Evolutionary conservation across 2,888 invertebrate species (phyloP).

Genomic region (Trilocha varians): DNA sequence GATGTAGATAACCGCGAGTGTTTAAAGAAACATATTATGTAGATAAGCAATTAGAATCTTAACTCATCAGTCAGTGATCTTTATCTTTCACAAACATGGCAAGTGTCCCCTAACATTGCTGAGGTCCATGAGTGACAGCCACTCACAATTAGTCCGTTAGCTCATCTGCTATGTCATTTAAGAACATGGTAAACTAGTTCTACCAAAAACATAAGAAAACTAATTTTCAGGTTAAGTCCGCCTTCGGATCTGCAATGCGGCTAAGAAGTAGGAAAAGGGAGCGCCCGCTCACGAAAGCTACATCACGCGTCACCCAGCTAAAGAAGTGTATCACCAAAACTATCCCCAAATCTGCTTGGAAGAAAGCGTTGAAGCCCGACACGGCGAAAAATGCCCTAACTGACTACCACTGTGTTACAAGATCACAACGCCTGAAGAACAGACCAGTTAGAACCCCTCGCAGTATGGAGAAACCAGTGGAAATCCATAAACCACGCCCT

Average conservation of each 20-base stretch:
- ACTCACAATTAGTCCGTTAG: too few species aligned
- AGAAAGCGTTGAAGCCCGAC: slow-evolving; percentile 43
- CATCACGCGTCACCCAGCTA: slow-evolving; percentile 38
- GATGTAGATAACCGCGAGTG: too few species aligned
- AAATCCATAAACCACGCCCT: slow-evolving; percentile 35
- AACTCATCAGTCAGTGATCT: too few species aligned
- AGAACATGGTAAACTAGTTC: too few species aligned
- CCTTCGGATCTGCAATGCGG: slow-evolving; percentile 72
- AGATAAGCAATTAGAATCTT: too few species aligned
- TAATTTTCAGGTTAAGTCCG: slow-evolving; percentile 40
- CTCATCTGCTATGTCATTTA: too few species aligned
- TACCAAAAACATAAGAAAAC: too few species aligned
- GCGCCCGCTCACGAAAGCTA: slow-evolving; percentile 63
- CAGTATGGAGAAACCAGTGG: slow-evolving; percentile 57
- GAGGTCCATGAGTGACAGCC: too few species aligned
- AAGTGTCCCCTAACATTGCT: too few species aligned
- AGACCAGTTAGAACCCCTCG: slow-evolving; percentile 47
- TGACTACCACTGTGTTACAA: slow-evolving; percentile 42
- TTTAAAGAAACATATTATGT: too few species aligned
- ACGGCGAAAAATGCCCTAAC: slow-evolving; percentile 49
- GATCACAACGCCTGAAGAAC: slow-evolving; percentile 52
- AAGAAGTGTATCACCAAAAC: slow-evolving; percentile 38
- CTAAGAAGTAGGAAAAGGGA: slow-evolving; percentile 78
- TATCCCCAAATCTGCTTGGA: slow-evolving; percentile 45
- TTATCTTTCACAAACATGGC: too few species aligned